Conservation (phyloP, 2,113 vertebrate genomes). For the Cynoglossus semilaevis region DNA sequence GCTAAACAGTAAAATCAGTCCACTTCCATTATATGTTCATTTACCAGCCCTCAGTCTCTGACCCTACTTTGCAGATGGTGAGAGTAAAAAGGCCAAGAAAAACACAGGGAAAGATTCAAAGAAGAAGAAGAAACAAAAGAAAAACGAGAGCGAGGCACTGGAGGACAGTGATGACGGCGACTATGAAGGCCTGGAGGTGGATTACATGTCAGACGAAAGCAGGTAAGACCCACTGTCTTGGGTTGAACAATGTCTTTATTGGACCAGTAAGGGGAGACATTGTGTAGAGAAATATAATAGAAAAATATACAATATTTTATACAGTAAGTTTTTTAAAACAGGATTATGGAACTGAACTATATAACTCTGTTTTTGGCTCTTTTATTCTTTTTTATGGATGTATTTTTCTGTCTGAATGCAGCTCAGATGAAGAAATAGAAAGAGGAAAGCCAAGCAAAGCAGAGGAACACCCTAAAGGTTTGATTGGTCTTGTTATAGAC, state of each 20-base stretch:
- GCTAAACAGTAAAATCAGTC: not conserved
- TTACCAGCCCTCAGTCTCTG: not conserved
- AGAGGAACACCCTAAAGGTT: slow-evolving; percentile 86
- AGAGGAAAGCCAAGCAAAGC: slow-evolving; percentile 79
- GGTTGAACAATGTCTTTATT: not conserved
- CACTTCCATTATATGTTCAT: not conserved
- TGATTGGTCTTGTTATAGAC: not conserved
- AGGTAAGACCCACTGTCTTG: slow-evolving; percentile 69
- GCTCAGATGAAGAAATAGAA: slow-evolving; percentile 81
- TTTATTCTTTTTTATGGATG: not conserved
- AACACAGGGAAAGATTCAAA: slow-evolving; percentile 73
- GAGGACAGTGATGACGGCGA: slow-evolving; percentile 93
- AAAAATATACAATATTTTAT: too few relatives aligned
- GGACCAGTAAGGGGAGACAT: too few relatives aligned
- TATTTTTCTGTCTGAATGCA: slow-evolving; percentile 34
- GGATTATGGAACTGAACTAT: too few relatives aligned
- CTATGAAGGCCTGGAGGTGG: slow-evolving; percentile 89
- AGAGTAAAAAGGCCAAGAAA: slow-evolving; percentile 70
- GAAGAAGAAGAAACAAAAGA: slow-evolving; percentile 78
- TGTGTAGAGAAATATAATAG: too few relatives aligned
- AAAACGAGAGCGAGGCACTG: slow-evolving; percentile 78
- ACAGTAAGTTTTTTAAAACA: too few relatives aligned
- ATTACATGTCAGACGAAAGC: slow-evolving; percentile 92
- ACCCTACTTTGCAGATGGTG: slow-evolving; percentile 62
- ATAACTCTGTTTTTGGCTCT: not conserved